Percentiles rank a stretch among this genome's conserved stretches.
phyloP scores from a whole-genome alignment of 1,140 invertebrate species.

The Lordiphosa clarofinis region DNA sequence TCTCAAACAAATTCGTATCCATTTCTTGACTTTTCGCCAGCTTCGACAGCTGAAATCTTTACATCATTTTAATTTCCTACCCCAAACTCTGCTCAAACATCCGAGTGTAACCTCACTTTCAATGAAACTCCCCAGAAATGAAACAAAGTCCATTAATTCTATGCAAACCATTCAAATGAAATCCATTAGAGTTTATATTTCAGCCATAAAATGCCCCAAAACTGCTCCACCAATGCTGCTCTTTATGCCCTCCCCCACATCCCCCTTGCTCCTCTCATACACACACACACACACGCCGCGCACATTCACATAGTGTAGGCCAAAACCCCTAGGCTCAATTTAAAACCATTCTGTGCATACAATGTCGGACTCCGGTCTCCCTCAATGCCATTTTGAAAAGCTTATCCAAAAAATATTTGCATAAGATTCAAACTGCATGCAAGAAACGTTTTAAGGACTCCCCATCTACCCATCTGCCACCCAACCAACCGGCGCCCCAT shows the following conservation, averaged over 20 bases:
- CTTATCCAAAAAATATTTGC: slow-evolving; percentile 74
- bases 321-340: slow-evolving; percentile 57
- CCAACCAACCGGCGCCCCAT: background rate
- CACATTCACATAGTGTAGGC: slow-evolving; percentile 18
- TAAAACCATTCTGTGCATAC: slow-evolving; percentile 40
- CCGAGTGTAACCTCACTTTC: too few relatives aligned
- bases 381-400: slow-evolving; percentile 48
- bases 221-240: background rate
- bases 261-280: too few relatives aligned
- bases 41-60: too few relatives aligned
- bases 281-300: background rate
- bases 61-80: too few relatives aligned
- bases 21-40: too few relatives aligned
- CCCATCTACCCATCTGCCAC: background rate
- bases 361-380: slow-evolving; percentile 29
- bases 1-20: too few relatives aligned
- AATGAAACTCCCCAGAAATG: background rate
- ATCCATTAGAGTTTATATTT: slow-evolving; percentile 77
- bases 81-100: too few relatives aligned
- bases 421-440: slow-evolving; percentile 73
- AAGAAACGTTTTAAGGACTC: slow-evolving; percentile 46
- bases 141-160: slow-evolving; percentile 49
- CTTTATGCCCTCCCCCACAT: too few relatives aligned
- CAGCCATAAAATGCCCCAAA: slow-evolving; percentile 50
- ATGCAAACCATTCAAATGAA: slow-evolving; percentile 70